These are phyloP conservation scores for Callopanchax toddi DNA, from an alignment of 2,113 vertebrate species.

Conservation along the genomic window DNA sequence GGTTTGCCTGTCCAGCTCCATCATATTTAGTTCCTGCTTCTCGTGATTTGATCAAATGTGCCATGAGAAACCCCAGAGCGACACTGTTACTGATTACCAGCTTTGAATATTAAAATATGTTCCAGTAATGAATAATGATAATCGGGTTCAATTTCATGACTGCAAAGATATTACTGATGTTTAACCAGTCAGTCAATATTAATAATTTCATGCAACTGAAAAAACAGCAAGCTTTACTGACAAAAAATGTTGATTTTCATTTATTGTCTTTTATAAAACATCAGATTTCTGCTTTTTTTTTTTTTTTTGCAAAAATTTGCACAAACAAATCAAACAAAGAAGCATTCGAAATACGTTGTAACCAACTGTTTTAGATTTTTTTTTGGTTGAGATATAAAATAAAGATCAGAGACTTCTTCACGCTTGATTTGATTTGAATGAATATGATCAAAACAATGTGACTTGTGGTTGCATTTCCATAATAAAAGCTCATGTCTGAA, in stretches of 20 bases:
- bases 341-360: too few species aligned
- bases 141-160: neutral
- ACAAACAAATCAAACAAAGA: too few species aligned
- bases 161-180: neutral
- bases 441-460: neutral
- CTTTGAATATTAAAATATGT: conserved; percentile 29
- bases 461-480: neutral
- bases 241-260: too few species aligned
- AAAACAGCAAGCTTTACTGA: too few species aligned
- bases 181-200: neutral
- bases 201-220: neutral
- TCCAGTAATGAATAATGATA: neutral
- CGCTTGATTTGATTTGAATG: neutral
- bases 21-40: neutral
- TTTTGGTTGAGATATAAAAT: too few species aligned
- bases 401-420: too few species aligned
- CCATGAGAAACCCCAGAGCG: conserved; percentile 21
- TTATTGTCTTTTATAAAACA: too few species aligned
- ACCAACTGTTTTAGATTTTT: too few species aligned
- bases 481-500: neutral
- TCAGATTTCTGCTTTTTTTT: too few species aligned
- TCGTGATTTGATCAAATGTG: conserved; percentile 20
- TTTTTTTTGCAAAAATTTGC: too few species aligned
- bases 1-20: conserved; percentile 4
- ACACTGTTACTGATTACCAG: neutral